Evolutionary conservation across 2,113 vertebrate species (phyloP), one percentile per base, ranked within the genome.

Genomic region (Rhinichthys klamathensis): DNA sequence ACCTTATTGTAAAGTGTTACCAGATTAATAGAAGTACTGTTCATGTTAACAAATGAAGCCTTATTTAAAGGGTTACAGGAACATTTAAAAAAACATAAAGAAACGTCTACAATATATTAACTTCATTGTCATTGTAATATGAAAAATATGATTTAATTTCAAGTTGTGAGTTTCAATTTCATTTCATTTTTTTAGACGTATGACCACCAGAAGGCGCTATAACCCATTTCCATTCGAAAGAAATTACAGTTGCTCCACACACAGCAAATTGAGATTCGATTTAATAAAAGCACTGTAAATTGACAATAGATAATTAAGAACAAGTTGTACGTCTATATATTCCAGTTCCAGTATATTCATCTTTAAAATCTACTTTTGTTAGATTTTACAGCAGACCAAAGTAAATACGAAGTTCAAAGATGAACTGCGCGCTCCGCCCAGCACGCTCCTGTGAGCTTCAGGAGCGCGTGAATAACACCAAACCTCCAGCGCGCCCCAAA

Each of bases 361-460:
- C 2, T 67, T 7, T 35, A 18, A 44, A n/a, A 46, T 16, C 12
- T 15, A 73, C 23, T 27, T 13, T 74, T 44, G 23, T 46, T 13
- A 25, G 6, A 41, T 8, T 27, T 27, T 74, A 44, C 23, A 70
- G 32, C 23, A 46, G 38, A 25, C 38, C 70, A 75, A 75, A 9
- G 72, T 74, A 15, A n/a, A 12, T 13, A 11, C 46, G 2, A 18
- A 54, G 49, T 76, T 76, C 49, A 54, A 76, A 54, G 8, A 49
- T 6, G 13, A 15, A 74, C 23, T 27, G n/a, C 5, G 41, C n/a
- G 70, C 78, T 72, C 81, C 81, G 81, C 81, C 81, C 49, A 58
- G 8, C 30, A 38, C 65, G 63, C 67, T 46, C 49, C 4, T 4
- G 67, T 72, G 65, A 2, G 23, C 46, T 82, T 38, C 80, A 72